Conservation (phyloP, 2,113 vertebrate species). For the Ceratotherium simum region DNA sequence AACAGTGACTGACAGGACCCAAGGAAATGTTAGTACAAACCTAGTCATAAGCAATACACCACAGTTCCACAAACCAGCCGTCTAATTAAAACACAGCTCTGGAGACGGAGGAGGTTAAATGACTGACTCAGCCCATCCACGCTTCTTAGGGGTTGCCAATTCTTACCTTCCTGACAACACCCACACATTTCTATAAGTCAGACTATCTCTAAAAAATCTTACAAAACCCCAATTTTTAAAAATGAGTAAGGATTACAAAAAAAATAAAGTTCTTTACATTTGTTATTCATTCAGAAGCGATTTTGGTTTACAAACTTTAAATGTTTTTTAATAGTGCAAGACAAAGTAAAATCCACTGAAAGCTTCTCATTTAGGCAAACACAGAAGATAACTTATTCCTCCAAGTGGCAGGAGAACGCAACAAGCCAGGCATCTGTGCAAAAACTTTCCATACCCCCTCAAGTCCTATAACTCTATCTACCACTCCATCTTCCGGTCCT, state of each 20-base stretch:
- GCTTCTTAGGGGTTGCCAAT: background rate
- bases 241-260: background rate
- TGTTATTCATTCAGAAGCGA: slow-evolving; percentile 24
- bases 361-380: slow-evolving; percentile 39
- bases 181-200: background rate
- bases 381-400: slow-evolving; percentile 59
- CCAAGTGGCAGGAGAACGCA: slow-evolving; percentile 12
- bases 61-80: background rate
- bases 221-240: background rate
- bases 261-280: background rate
- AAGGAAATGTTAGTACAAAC: background rate
- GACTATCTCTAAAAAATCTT: background rate
- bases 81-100: background rate
- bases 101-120: background rate
- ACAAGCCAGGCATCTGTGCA: slow-evolving; percentile 43
- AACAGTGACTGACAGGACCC: background rate
- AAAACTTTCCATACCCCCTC: slow-evolving; percentile 2
- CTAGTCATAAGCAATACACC: background rate
- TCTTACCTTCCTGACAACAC: background rate
- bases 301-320: slow-evolving; percentile 24
- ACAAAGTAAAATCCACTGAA: slow-evolving; percentile 49
- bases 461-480: slow-evolving; percentile 29
- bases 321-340: background rate
- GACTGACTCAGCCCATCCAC: background rate
- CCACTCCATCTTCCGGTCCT: background rate